Base-by-base conservation (phyloP, 2,113 vertebrate genomes). In the Halichoeres trimaculatus region DNA sequence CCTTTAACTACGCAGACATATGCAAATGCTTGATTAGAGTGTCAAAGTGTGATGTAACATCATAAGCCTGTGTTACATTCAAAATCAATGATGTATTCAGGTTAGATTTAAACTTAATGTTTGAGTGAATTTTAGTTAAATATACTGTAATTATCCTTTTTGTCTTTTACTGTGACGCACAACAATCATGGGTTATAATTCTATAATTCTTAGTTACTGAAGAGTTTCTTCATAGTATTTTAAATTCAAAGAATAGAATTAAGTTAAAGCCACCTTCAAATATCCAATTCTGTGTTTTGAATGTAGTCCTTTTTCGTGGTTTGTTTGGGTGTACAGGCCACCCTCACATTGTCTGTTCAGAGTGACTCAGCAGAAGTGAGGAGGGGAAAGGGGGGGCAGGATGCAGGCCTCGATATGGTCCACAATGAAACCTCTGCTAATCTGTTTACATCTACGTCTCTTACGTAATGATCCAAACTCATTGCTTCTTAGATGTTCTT, bases 301-400 rank as follows among this genome's bases (percentile, higher is more conserved):
- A 54, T 70, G 0, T 11, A 1, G 16, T 48, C 0, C 2, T 35
- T 35, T 50, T 68, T 17, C n/a, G 8, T 12, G 12, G 41, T 10
- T 22, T 43, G 0, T 6, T 23, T 30, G n/a, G n/a, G 34, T 14
- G 26, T 34, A 40, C 3, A 55, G 26, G 7, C 36, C 11, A 35
- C 17, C n/a, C 13, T 16, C 2, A 1, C 19, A 17, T 53, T 74
- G 45, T 66, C 8, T 19, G 4, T 63, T 88, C 80, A 88, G 48
- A 78, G 13, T 92, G 90, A 91, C 82, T 90, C 70, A 22, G 88
- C 89, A 86, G 70, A 59, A 70, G 62, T 0, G 13, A 1, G 23
- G 13, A 1, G 23, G 50, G 41, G 47, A 45, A 22, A 35, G 7
- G 30, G 64, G 3, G 38, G 57, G 12, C 73, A 67, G 67, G 76